A percentile compares a stretch with the other conserved stretches of the same genome.
Evolutionary conservation across 1,140 invertebrate species (phyloP).

Genomic region (Drosophila simulans): DNA sequence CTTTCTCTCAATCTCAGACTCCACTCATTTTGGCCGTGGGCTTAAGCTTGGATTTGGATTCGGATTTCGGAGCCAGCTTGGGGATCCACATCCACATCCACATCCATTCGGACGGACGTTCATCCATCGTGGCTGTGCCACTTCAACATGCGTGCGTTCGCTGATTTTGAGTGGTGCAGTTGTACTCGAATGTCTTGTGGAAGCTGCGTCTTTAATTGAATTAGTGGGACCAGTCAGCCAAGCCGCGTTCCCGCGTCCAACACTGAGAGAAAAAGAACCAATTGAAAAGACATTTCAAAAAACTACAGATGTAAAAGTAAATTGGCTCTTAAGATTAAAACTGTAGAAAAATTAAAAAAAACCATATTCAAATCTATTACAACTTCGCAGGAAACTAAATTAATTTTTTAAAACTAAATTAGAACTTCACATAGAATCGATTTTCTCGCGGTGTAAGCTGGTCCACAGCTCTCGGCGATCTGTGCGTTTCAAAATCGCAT

Average conservation of each 20-base stretch:
- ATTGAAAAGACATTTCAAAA: too few relatives aligned
- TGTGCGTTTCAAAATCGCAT: conserved; percentile 83
- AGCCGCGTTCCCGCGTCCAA: neutral
- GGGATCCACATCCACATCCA: neutral
- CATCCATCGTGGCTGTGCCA: conserved; percentile 55
- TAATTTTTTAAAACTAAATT: too few relatives aligned
- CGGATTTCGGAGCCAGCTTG: neutral
- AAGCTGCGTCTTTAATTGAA: conserved; percentile 69
- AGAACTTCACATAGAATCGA: too few relatives aligned
- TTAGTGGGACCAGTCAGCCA: conserved; percentile 64
- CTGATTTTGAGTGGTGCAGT: neutral
- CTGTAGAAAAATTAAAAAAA: too few relatives aligned
- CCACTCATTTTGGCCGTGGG: conserved; percentile 24
- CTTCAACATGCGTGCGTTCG: conserved; percentile 68
- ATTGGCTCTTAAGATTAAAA: too few relatives aligned
- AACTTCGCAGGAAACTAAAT: neutral
- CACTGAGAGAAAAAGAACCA: neutral
- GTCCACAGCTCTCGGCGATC: conserved; percentile 38
- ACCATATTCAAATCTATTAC: too few relatives aligned
- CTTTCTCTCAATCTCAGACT: conserved; percentile 56
- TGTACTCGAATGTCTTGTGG: conserved; percentile 16
- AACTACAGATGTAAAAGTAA: too few relatives aligned
- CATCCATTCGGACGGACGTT: conserved; percentile 20
- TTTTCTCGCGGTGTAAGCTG: conserved; percentile 7
- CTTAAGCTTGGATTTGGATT: neutral